phyloP scores from a whole-genome alignment of 2,797 vertebrate species.

The Brachymystax lenok region DNA sequence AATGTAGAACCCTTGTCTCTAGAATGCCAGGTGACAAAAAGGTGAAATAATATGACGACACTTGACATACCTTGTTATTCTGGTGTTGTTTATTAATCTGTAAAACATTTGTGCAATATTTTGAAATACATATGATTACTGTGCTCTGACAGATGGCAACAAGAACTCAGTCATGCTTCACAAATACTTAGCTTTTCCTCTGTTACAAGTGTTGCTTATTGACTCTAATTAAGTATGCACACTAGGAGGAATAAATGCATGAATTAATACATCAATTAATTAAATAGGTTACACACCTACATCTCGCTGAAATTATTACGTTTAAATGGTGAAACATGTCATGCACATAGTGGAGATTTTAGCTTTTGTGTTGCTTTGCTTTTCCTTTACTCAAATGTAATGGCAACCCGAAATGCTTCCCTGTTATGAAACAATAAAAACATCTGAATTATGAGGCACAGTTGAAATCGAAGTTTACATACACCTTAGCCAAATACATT shows the following conservation, averaged over 20 bases:
- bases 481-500: too few relatives aligned
- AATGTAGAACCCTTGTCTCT: too few relatives aligned
- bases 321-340: not conserved
- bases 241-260: not conserved
- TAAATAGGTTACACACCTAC: not conserved
- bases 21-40: too few relatives aligned
- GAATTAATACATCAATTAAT: not conserved
- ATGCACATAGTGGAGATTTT: not conserved
- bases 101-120: too few relatives aligned
- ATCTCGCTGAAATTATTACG: not conserved
- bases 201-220: not conserved
- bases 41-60: too few relatives aligned
- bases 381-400: not conserved
- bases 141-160: too few relatives aligned
- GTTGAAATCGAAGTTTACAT: too few relatives aligned
- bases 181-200: not conserved
- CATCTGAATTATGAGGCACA: not conserved
- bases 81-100: too few relatives aligned
- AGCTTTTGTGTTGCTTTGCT: not conserved
- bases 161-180: not conserved
- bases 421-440: not conserved
- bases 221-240: not conserved
- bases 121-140: too few relatives aligned
- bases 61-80: too few relatives aligned
- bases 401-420: too few relatives aligned